Evolutionary conservation across 2,888 invertebrate genomes (phyloP).

Genomic region (Teinopalpus imperialis): DNA sequence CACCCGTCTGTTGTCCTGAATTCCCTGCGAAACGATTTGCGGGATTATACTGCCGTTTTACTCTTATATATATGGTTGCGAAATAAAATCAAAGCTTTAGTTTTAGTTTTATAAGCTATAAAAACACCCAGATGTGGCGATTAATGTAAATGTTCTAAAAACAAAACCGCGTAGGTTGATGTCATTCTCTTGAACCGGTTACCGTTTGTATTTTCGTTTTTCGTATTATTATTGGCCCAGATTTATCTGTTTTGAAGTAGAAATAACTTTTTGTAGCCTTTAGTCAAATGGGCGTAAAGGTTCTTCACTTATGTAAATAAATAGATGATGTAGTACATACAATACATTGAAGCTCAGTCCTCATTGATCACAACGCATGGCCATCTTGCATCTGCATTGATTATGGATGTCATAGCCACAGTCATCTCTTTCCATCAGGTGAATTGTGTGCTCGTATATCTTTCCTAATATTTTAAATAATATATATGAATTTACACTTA

Average conservation of each 20-base stretch:
- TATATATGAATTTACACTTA: too few species aligned
- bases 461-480: too few species aligned
- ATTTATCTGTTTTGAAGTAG: conserved; percentile 20
- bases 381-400: too few species aligned
- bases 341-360: too few species aligned
- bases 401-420: too few species aligned
- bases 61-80: conserved; percentile 43
- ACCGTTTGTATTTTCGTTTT: conserved; percentile 46
- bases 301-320: too few species aligned
- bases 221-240: conserved; percentile 28
- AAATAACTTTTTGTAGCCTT: background rate
- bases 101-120: conserved; percentile 45
- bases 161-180: conserved; percentile 48
- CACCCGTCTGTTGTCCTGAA: conserved; percentile 36
- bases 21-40: conserved; percentile 40
- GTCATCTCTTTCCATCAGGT: too few species aligned
- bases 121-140: conserved; percentile 39
- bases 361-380: too few species aligned
- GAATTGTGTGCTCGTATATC: too few species aligned
- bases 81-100: conserved; percentile 44
- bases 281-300: background rate
- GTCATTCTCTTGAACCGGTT: conserved; percentile 46
- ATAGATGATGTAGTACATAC: too few species aligned
- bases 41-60: conserved; percentile 39
- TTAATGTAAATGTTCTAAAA: conserved; percentile 62